Base-by-base conservation (phyloP, 2,888 invertebrate species). In the Lycaena phlaeas region DNA sequence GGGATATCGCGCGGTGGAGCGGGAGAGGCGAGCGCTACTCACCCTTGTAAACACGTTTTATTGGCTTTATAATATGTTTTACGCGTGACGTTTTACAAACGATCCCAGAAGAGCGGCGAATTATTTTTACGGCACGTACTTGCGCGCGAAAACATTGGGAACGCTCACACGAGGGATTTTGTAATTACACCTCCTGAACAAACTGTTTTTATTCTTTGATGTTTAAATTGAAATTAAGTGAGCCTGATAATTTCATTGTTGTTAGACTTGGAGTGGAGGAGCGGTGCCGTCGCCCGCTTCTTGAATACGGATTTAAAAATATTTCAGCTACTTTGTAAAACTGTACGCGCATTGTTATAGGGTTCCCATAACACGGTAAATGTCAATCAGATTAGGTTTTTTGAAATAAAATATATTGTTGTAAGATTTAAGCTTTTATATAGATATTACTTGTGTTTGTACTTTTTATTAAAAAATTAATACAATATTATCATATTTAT, bases 11-110 rank as follows among this genome's bases (percentile, higher is more conserved):
- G 70, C 64, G 72, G 69, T 64, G 57, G 63, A 61, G 62, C 59
- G 62, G 61, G 68, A 60, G 66, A 64, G 74, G 71, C 72, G 70
- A 71, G 71, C 71, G 66, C 72, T 67, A 71, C 74, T 77, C 82
- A 76, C 81, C 81, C 82, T 78, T 82, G 81, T 84, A 82, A 84
- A 84, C 84, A 81, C 82, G 79, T 81, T 84, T 84, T 84, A 84
- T 82, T 82, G 82, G 82, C 79, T 82, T 84, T 84, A 82, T 82
- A 82, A 84, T 82, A 84, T 82, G 84, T 82, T 84, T 81, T 81
- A 84, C 82, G 81, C 81, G 82, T 82, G 82, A 84, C 81, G 81
- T 81, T 84, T 84, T 79, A 84, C 81, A 82, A 82, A 82, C 84
- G 82, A 82, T 84, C 82, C 77, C 74, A 48, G 73, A 71, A 68